Conservation (phyloP, 2,888 invertebrate species). For the Phlogophora meticulosa region DNA sequence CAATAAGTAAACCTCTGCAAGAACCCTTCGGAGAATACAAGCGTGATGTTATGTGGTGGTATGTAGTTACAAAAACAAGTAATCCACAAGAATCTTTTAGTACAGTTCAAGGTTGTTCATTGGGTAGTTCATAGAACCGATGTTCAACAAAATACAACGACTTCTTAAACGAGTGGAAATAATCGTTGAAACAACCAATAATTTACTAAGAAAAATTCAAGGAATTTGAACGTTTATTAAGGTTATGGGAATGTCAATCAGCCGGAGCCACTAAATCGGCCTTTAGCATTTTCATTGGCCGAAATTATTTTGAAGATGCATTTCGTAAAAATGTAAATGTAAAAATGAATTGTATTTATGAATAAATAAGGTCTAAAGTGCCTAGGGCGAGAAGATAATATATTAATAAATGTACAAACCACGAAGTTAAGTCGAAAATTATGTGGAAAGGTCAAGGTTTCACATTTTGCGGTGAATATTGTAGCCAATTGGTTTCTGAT, state of each 20-base stretch:
- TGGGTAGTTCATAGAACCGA: constrained; percentile 31
- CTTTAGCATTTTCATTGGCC: constrained; percentile 81
- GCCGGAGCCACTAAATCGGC: constrained; percentile 72
- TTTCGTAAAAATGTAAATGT: constrained; percentile 58
- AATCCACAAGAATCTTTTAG: not conserved
- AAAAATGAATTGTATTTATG: constrained; percentile 70
- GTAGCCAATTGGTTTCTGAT: constrained; percentile 85
- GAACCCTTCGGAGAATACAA: too few species aligned
- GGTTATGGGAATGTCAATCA: constrained; percentile 86
- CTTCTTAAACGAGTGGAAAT: constrained; percentile 34
- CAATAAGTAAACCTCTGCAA: too few species aligned
- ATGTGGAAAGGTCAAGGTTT: constrained; percentile 86
- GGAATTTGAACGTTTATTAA: constrained; percentile 66
- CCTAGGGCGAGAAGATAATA: constrained; percentile 60
- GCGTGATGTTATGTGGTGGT: too few species aligned
- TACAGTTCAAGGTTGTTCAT: constrained; percentile 15
- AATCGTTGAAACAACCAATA: constrained; percentile 19
- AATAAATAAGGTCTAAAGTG: constrained; percentile 73
- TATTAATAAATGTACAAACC: constrained; percentile 78
- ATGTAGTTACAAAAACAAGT: not conserved
- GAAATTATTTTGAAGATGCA: constrained; percentile 77
- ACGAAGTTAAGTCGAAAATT: constrained; percentile 78
- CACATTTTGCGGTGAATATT: constrained; percentile 81
- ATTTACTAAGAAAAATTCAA: constrained; percentile 36
- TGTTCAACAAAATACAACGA: constrained; percentile 37